Conservation (phyloP, 2,797 vertebrate genomes). For the Limnodromus scolopaceus region DNA sequence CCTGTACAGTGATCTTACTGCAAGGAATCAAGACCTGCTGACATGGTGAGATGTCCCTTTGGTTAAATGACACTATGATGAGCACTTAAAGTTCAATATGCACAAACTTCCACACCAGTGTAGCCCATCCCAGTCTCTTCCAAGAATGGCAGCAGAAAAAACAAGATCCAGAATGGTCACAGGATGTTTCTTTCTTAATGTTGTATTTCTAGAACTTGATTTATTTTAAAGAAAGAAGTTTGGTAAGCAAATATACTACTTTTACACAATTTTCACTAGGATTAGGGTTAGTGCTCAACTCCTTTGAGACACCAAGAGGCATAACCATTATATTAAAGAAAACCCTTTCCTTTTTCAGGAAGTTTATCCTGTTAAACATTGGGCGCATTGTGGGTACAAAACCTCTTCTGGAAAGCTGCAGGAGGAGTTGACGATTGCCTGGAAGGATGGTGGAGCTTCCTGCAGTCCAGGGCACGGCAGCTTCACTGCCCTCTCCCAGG, state of each 20-base stretch:
- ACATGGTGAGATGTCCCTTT: neutral
- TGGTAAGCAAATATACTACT: neutral
- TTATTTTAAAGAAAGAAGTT: neutral
- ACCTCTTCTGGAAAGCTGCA: neutral
- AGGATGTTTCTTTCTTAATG: neutral
- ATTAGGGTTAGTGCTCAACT: neutral
- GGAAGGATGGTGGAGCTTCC: accelerated
- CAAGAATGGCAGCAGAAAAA: neutral
- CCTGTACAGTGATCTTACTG: neutral
- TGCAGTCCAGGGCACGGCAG: accelerated
- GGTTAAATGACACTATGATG: neutral
- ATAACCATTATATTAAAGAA: neutral
- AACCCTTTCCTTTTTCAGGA: neutral
- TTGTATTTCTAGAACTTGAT: neutral
- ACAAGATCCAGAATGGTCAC: neutral
- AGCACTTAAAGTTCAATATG: neutral
- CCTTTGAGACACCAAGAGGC: neutral
- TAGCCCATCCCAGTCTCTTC: neutral
- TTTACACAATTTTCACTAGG: neutral
- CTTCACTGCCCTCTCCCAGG: too few species aligned
- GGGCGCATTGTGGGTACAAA: neutral
- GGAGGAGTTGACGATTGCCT: neutral
- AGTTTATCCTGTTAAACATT: neutral
- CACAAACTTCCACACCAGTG: neutral
- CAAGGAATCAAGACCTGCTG: neutral